Conservation (phyloP, 2,797 vertebrate genomes). For the Acrocephalus scirpaceus region DNA sequence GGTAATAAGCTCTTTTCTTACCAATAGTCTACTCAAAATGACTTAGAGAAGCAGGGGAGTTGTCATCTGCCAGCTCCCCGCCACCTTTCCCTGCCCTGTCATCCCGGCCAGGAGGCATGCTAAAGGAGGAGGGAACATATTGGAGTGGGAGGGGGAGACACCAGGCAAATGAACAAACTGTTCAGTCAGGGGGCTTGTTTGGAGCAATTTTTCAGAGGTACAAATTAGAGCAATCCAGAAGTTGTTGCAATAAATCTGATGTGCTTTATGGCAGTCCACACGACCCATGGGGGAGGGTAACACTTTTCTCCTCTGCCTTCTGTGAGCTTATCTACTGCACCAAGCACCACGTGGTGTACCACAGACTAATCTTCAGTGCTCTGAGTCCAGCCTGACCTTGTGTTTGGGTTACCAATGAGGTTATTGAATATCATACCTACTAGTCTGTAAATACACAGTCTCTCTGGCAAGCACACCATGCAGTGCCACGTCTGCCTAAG, state of each 20-base stretch:
- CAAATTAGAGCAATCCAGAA: neutral
- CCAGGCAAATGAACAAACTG: neutral
- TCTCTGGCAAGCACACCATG: neutral
- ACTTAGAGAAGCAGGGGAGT: neutral
- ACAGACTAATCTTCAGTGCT: neutral
- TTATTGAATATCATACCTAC: neutral
- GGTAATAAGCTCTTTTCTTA: neutral
- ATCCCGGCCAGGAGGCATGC: fast-evolving
- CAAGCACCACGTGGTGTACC: neutral
- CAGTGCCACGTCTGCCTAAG: neutral
- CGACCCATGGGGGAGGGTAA: fast-evolving
- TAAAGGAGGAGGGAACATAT: neutral
- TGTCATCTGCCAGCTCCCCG: neutral
- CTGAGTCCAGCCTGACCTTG: neutral
- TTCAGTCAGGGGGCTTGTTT: neutral
- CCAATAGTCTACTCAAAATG: neutral
- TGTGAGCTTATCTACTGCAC: neutral
- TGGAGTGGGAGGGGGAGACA: neutral
- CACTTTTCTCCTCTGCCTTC: neutral
- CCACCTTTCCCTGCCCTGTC: neutral
- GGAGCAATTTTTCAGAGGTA: neutral
- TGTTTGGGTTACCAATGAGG: neutral
- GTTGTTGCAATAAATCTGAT: neutral
- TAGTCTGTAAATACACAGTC: neutral
- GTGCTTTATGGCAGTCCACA: neutral